Evolutionary conservation across 2,797 vertebrate genomes (phyloP), one percentile per base, ranked within the genome.

Genomic region (Arvicola amphibius): DNA sequence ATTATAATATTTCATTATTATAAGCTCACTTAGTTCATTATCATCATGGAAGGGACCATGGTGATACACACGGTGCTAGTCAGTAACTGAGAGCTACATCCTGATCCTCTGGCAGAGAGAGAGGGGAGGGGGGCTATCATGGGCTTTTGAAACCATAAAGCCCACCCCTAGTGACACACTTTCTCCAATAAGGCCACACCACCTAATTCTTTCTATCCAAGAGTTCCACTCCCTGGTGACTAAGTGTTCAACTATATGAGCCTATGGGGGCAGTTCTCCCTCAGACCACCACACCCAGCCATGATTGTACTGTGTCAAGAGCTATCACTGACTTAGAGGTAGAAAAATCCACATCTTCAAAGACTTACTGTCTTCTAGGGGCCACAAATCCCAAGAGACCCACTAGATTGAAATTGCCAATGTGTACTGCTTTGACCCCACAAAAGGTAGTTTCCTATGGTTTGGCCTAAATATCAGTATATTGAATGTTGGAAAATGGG

Each of bases 271-370:
- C 1, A 21, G 16, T 85, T 85, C 43, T 85, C 21, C 14, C 25
- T n/a, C 83, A 69, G 9, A 51, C 43, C 63, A 69, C 21, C 43
- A 67, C 63, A 67, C 83, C 83, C 63, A 85, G 51, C 37, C 43
- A 12, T 19, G 6, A 46, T 59, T 84, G 73, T 59, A 16, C 23
- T 32, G 3, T 27, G 21, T 63, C 48, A 10, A 67, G 67, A 92
- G 56, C 13, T 16, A 85, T 46, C 37, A n/a, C 4, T 46, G 76
- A 40, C 63, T 61, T 61, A 79, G 48, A 87, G 51, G 34, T 27
- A 48, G 53, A 84, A 89, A 95, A 83, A 46, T 84, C 40, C 37
- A 91, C 67, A 76, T 34, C 65, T 92, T 87, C 14, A 76, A 12
- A 63, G 46, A 86, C 16, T 86, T 76, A 21, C 87, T 85, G 0